A percentile compares a stretch with the other conserved stretches of the same genome.
These are phyloP conservation scores for Cyprinodon variegatus DNA, from an alignment of 2,113 vertebrate genomes.

Conservation along the genomic window DNA sequence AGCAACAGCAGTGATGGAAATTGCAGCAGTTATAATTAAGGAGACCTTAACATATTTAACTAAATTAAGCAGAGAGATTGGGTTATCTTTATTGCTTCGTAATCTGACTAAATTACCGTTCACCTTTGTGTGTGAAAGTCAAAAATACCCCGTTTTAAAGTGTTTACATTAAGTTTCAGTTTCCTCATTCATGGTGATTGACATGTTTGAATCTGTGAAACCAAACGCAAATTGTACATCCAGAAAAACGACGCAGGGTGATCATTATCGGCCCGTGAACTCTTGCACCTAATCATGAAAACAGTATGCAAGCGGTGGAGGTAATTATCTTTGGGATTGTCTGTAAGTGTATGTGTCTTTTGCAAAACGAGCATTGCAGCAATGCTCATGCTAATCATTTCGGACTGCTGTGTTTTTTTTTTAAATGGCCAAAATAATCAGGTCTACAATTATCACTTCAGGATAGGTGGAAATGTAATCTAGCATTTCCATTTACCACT, in stretches of 20 bases:
- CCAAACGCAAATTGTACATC: slow-evolving; percentile 32
- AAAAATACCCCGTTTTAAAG: background rate
- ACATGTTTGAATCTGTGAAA: slow-evolving; percentile 37
- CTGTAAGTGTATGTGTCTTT: slow-evolving; percentile 7
- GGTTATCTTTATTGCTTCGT: slow-evolving; percentile 37
- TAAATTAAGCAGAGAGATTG: slow-evolving; percentile 57
- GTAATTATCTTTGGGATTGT: slow-evolving; percentile 50
- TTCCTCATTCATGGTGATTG: slow-evolving; percentile 31
- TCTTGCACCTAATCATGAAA: slow-evolving; percentile 58
- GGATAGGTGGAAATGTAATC: background rate
- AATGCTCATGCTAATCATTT: slow-evolving; percentile 14
- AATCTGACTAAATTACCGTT: slow-evolving; percentile 38
- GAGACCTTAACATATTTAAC: slow-evolving; percentile 72
- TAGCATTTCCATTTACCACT: background rate
- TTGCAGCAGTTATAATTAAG: slow-evolving; percentile 60
- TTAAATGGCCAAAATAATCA: slow-evolving; percentile 19
- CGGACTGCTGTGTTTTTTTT: slow-evolving; percentile 1
- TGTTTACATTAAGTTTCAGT: slow-evolving; percentile 34
- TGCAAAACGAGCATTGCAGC: background rate
- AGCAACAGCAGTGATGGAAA: slow-evolving; percentile 52
- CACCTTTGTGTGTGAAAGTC: slow-evolving; percentile 22
- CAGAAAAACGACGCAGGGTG: slow-evolving; percentile 22
- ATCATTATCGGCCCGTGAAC: slow-evolving; percentile 50
- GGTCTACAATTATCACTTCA: background rate
- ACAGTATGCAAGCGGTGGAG: slow-evolving; percentile 49